Base-by-base conservation (phyloP, 2,888 invertebrate genomes). In the Sturmia bella region DNA sequence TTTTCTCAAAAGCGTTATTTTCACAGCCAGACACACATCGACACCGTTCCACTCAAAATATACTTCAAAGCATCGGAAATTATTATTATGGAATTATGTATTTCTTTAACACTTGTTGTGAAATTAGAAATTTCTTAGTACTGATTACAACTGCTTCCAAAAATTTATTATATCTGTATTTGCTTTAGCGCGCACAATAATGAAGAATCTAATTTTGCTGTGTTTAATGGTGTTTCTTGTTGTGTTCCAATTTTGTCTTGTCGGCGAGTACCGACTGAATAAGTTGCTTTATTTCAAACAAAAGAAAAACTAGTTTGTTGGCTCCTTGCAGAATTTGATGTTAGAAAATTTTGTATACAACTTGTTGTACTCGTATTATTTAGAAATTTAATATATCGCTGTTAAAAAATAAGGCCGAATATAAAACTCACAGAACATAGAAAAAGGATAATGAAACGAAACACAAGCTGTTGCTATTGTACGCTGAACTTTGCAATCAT, bases 331-430 rank as follows among this genome's bases (percentile, higher is more conserved):
- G 32, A 19, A 52, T 59, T 73, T 61, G 11, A 45, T 68, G 37
- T 59, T 70, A 52, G 56, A 63, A 56, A 27, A 43, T 72, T 41
- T 61, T 73, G 17, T 66, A 59, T 13, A 24, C 54, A 70, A 63
- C 52, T 63, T 63, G 37, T 69, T 77, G 59, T 64, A 52, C 19
- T 69, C 69, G 59, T 64, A 52, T 17, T 21, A 15, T 45, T 6
- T 13, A 64, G 75, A 72, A 80, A 80, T 76, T 72, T 54, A 80
- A 80, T 72, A 80, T 72, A 32, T 15, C 66, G 41, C 54, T 66
- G 24, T 45, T 57, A 15, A 9, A 4, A 64, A 64, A 21, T 39
- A 48, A 54, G n/a, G 19, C 9, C 19, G 1, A 39, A 45, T 48
- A 7, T 32, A 32, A 39, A 61, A 9, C 13, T 57, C 19, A 7